Percentiles rank a stretch among this genome's conserved stretches.
Conservation (phyloP, 2,113 vertebrate genomes). For the Butorides virescens region DNA sequence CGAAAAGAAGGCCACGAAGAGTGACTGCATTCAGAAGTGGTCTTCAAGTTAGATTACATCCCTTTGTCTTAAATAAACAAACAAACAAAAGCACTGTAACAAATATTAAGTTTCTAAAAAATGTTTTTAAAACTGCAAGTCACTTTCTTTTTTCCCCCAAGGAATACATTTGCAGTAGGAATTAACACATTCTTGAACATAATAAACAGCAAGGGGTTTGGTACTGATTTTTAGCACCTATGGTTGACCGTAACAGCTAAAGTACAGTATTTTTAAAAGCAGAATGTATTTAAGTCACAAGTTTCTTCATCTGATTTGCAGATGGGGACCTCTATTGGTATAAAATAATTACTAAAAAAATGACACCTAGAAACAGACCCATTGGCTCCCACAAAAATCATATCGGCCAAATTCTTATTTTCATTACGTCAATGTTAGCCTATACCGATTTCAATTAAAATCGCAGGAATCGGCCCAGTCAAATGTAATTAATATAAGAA, state of each 20-base stretch:
- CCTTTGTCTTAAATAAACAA: not conserved
- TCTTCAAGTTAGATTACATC: not conserved
- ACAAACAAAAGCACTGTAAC: not conserved
- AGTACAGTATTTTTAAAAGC: not conserved
- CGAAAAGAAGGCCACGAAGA: not conserved
- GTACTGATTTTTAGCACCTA: slow-evolving; percentile 12
- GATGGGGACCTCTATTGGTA: slow-evolving; percentile 81
- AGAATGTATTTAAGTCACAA: not conserved
- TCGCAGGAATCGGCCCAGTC: not conserved
- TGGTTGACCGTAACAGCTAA: not conserved
- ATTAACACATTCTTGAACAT: not conserved
- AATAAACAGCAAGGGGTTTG: not conserved
- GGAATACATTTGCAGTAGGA: not conserved
- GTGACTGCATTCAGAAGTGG: not conserved
- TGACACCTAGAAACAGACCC: not conserved
- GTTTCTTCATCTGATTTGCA: slow-evolving; percentile 73
- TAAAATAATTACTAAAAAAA: slow-evolving; percentile 62
- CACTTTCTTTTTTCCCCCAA: not conserved
- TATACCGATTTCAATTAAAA: not conserved
- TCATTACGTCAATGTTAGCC: not conserved
- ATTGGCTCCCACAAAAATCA: not conserved
- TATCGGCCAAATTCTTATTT: not conserved
- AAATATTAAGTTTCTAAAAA: not conserved
- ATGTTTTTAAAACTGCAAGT: not conserved
- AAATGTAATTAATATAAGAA: not conserved